These are phyloP conservation scores for Oophaga sylvatica DNA, from an alignment of 2,797 vertebrate genomes.

Conservation along the genomic window DNA sequence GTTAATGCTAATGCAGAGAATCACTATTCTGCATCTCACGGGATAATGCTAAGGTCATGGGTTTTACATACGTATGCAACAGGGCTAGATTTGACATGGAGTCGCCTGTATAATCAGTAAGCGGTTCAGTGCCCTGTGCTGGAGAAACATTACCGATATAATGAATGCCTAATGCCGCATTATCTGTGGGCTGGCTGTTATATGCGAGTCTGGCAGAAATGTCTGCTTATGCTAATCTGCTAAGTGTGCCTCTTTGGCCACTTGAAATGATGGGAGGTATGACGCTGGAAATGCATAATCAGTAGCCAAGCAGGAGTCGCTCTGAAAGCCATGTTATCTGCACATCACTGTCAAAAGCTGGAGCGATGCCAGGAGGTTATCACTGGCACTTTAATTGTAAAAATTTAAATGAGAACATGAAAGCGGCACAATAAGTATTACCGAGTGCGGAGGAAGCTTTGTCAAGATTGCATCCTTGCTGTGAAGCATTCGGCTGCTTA, in stretches of 20 bases:
- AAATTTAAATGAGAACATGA: slow-evolving; percentile 20
- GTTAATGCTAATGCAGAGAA: neutral
- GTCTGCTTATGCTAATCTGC: slow-evolving; percentile 7
- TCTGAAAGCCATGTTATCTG: slow-evolving; percentile 9
- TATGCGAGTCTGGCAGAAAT: neutral
- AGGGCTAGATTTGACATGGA: neutral
- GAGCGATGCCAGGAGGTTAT: slow-evolving; percentile 20
- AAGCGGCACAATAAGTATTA: slow-evolving; percentile 13
- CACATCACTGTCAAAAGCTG: slow-evolving; percentile 8
- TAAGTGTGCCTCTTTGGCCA: slow-evolving; percentile 18
- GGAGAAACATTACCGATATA: neutral
- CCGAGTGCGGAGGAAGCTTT: neutral
- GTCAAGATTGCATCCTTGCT: slow-evolving; percentile 16
- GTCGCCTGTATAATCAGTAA: neutral
- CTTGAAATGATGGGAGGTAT: slow-evolving; percentile 26
- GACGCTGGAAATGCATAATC: slow-evolving; percentile 22
- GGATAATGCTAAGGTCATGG: neutral
- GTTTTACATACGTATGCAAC: neutral
- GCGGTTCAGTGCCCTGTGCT: neutral
- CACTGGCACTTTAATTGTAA: slow-evolving; percentile 4
- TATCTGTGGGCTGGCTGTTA: neutral
- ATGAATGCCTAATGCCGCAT: neutral
- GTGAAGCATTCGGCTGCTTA: slow-evolving; percentile 12
- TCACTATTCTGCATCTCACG: neutral
- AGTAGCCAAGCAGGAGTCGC: neutral